Evolutionary conservation across 2,797 vertebrate genomes (phyloP), one percentile per base, ranked within the genome.

Genomic region (Lerista edwardsae): DNA sequence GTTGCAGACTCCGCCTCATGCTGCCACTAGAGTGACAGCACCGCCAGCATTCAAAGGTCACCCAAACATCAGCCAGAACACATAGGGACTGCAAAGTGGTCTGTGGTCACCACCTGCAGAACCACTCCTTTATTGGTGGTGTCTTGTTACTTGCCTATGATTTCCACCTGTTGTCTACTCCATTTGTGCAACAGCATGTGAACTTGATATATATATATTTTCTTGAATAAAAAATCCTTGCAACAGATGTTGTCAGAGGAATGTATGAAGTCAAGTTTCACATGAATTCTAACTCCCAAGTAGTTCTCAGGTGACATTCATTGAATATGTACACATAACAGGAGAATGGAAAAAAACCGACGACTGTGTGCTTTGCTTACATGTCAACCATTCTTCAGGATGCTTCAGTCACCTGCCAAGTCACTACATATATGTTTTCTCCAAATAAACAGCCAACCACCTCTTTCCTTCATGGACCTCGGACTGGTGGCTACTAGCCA

Each of bases 371-470:
- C 83, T 86, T 85, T 84, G 75, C 71, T 83, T 86, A 21, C 59
- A 39, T 64, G 75, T 23, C 1, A 72, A 44, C 86, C 1, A 3
- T 89, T 87, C 90, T 91, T 91, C 85, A 79, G 0, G 0, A 87
- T 85, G 79, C 89, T 69, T 39, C 69, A 68, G 68, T 21, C 51
- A 41, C 51, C 87, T 91, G 88, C 84, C 85, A 93, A 93, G 90
- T 88, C 88, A 87, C 83, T 86, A 89, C 86, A 76, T 80, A 75
- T 79, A 68, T 67, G 65, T 73, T 88, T 59, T 41, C 74, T 88
- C 69, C 80, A 85, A 25, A 75, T n/a, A 29, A 21, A 25, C 83
- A 89, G 90, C 90, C 87, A 90, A 15, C 59, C 75, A 88, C 64
- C 36, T 72, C 1, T 86, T 83, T 71, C 84, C 88, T 92, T 91